phyloP scores from a whole-genome alignment of 2,797 vertebrate genomes.

The Microcaecilia unicolor region DNA sequence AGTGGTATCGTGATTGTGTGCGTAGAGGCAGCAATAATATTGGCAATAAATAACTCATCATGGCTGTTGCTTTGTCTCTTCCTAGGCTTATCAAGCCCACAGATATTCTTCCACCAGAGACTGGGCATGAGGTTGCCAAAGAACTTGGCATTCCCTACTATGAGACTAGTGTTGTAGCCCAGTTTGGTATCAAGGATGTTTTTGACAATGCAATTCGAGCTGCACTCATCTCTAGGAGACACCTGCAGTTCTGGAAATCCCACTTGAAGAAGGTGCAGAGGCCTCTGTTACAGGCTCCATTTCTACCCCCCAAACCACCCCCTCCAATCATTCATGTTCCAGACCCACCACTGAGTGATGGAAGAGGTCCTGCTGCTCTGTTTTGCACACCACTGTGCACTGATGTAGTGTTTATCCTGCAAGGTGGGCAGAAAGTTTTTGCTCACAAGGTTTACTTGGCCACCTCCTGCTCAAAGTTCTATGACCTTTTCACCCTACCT shows the following conservation, averaged over 20 bases:
- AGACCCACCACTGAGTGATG: constrained; percentile 52
- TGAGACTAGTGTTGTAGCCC: constrained; percentile 85
- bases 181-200: constrained; percentile 86
- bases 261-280: constrained; percentile 80
- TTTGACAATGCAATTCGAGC: constrained; percentile 89
- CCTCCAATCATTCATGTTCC: constrained; percentile 74
- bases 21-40: too few species aligned
- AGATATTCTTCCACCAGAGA: constrained; percentile 80
- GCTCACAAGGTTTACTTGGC: constrained; percentile 83
- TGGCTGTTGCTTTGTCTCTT: too few species aligned
- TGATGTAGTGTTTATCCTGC: constrained; percentile 75
- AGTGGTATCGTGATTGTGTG: too few species aligned
- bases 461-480: constrained; percentile 84
- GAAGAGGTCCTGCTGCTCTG: constrained; percentile 62
- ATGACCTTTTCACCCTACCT: constrained; percentile 75
- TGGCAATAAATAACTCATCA: too few species aligned
- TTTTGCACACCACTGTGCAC: constrained; percentile 71
- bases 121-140: constrained; percentile 81
- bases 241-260: constrained; percentile 90
- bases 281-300: constrained; percentile 77
- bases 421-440: constrained; percentile 65
- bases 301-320: constrained; percentile 75
- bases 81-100: constrained; percentile 80
- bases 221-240: constrained; percentile 80
- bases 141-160: constrained; percentile 84